Base-by-base conservation (phyloP, 2,797 vertebrate genomes). In the Acipenser oxyrinchus region DNA sequence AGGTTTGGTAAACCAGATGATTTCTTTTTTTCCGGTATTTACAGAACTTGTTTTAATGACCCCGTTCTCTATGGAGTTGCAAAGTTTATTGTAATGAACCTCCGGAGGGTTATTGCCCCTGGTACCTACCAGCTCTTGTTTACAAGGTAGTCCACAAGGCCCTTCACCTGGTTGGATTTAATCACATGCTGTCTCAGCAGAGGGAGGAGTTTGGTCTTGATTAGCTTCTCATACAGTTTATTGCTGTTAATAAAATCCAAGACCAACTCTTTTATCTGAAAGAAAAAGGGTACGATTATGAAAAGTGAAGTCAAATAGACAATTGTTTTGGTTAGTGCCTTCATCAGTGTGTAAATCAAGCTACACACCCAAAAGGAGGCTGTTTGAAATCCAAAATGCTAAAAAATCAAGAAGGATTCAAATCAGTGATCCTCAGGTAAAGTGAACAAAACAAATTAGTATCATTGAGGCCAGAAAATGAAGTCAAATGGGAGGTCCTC, bases 261-360 rank as follows among this genome's bases (percentile, higher is more conserved):
- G 48, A 94, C 81, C 0, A 91, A 84, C 51, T 86, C 87, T 73
- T 82, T 87, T 64, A 98, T 82, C 95, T 99, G 76, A 0, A 75
- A 18, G 15, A 18, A 18, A 18, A 18, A 18, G 15, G 15, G 15
- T 18, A 18, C 15, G 1, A 18, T 18, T 18, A 18, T 18, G 15
- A 18, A 18, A 18, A 18, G 15, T 18, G 15, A 18, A 18, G 15
- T 18, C 15, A 18, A 18, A 18, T 18, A 18, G 15, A 18, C 15
- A 37, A 37, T 37, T 37, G 37, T 37, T 6, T 37, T 60, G 18
- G 57, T 66, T 58, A 13, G 8, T 15, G 37, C 23, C 55, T 11
- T 64, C 58, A 48, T 15, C 9, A 12, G 6, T 58, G 10, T 15
- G 11, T 6, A 37, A 37, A 37, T 37, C 37, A 37, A 18, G 18